Evolutionary conservation across 1,140 invertebrate genomes (phyloP).

Genomic region (Lithobius niger): DNA sequence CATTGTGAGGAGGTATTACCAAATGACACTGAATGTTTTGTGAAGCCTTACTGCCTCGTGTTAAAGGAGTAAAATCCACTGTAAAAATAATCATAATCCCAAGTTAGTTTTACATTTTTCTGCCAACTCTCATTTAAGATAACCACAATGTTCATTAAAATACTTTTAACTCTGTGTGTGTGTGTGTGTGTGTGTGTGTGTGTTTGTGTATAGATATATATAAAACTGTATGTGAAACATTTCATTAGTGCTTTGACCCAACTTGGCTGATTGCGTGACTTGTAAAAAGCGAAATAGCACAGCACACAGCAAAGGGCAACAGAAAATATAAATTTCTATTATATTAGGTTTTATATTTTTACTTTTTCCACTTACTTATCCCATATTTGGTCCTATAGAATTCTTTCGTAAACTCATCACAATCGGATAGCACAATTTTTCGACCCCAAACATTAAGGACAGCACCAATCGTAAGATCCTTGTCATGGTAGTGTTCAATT

Average conservation of each 20-base stretch:
- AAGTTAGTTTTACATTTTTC: no score
- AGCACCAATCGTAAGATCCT: slow-evolving; percentile 63
- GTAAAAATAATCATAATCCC: no score
- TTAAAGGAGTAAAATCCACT: slow-evolving; percentile 7
- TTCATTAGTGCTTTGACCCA: no score
- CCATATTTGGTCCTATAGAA: slow-evolving; percentile 59
- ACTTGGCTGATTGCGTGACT: no score
- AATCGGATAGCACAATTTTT: slow-evolving; percentile 62
- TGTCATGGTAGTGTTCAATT: slow-evolving; percentile 48
- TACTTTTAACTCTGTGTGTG: no score
- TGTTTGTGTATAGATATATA: no score
- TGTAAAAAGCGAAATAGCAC: slow-evolving; percentile 18
- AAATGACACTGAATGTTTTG: not conserved
- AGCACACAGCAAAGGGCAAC: slow-evolving; percentile 17
- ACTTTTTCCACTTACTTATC: slow-evolving; percentile 30
- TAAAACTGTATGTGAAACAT: no score
- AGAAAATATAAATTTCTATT: slow-evolving; percentile 15
- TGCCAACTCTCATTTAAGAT: no score
- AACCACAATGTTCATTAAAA: no score
- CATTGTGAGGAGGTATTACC: slow-evolving; percentile 70
- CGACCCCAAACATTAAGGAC: slow-evolving; percentile 64
- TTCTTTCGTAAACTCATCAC: slow-evolving; percentile 72
- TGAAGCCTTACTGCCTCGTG: not conserved
- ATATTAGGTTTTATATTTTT: slow-evolving; percentile 5
- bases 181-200: no score